Base-by-base conservation (phyloP, 2,888 invertebrate species). In the Julus scanicus region DNA sequence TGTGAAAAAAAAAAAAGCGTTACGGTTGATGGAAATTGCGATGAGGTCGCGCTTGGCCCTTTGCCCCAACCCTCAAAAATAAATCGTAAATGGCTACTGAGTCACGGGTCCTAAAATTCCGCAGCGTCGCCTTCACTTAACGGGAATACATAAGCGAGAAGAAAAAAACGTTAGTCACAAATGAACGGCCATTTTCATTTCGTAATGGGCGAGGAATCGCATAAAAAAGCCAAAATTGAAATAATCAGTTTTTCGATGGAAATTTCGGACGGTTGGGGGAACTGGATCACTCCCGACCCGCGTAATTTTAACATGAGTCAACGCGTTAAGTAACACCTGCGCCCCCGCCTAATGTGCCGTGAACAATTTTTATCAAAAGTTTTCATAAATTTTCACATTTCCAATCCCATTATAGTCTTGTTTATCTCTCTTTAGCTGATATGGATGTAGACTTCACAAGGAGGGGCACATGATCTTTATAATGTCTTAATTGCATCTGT, bases 321-420 rank as follows among this genome's bases (percentile, higher is more conserved):
- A 53, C 53, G 53, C 53, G 53, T 53, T 53, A 53, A 53, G 53
- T 53, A 80, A 80, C 80, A 80, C 80, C 80, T 80, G 80, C 80
- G 80, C 11, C 37, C 29, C 37, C 80, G 11, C 29, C 80, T 80
- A 80, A 80, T 80, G 80, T 20, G 13, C 2, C 37, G 80, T 15
- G 37, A 80, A 13, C 29, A 29, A 80, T 80, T 80, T 37, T 37
- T 13, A 20, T 6, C 71, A 37, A 9, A 37, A 80, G 29, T 80
- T 80, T 80, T 37, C 80, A 80, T 80, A 80, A 37, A 80, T 80
- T 71, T 29, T 13, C 5, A 11, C 37, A 80, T 37, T 80, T 80
- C 20, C 37, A 20, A 37, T 29, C 1, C 37, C 37, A 17, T 13
- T 13, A 80, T 80, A 6, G 80, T 71, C 20, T 53, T 53, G 53